phyloP scores from a whole-genome alignment of 2,888 invertebrate species.

The Cordilura impudica region DNA sequence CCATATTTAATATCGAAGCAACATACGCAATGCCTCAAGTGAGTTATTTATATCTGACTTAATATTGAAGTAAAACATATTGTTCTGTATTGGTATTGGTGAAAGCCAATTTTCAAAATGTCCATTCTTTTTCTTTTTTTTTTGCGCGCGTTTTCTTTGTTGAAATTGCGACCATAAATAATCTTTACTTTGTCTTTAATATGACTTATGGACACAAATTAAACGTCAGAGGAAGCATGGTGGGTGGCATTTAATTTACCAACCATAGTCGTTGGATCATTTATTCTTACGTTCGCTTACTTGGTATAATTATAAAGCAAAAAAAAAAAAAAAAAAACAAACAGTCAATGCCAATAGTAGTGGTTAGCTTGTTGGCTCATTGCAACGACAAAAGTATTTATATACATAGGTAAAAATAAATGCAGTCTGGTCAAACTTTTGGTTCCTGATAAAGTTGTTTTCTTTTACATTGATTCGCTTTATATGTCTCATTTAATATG shows the following conservation, averaged over 20 bases:
- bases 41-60: too few relatives aligned
- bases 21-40: too few relatives aligned
- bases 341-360: conserved; percentile 17
- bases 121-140: neutral
- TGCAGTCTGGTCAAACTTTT: conserved; percentile 23
- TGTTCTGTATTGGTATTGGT: conserved; percentile 5
- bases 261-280: neutral
- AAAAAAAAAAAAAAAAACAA: neutral
- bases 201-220: conserved; percentile 66
- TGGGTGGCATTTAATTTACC: conserved; percentile 37
- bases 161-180: conserved; percentile 61
- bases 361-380: neutral
- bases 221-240: conserved; percentile 56
- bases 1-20: too few relatives aligned
- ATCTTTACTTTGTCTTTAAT: conserved; percentile 64
- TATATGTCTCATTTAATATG: too few relatives aligned
- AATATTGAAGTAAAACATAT: conserved; percentile 4
- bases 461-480: too few relatives aligned
- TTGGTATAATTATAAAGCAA: neutral
- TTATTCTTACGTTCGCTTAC: neutral
- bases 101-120: conserved; percentile 32
- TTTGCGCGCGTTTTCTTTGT: conserved; percentile 42
- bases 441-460: neutral
- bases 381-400: neutral
- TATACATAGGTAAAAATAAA: neutral